These are phyloP conservation scores for Acrobasis repandana DNA, from an alignment of 2,888 invertebrate genomes.

Conservation along the genomic window DNA sequence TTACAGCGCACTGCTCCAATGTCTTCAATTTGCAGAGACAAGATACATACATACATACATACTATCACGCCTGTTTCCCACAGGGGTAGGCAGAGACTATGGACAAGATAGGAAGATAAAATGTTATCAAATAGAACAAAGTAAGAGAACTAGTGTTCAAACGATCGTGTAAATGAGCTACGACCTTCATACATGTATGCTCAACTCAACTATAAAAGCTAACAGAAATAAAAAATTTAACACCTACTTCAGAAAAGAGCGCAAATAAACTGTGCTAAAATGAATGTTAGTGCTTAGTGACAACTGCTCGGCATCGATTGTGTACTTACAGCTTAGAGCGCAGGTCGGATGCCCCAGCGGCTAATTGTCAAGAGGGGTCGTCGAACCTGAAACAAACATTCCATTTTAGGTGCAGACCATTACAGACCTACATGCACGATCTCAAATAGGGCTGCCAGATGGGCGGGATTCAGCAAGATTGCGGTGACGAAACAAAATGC, in stretches of 20 bases:
- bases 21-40: too few relatives aligned
- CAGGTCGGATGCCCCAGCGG: constrained; percentile 86
- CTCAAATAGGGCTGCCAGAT: too few relatives aligned
- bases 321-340: constrained; percentile 87
- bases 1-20: too few relatives aligned
- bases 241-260: background rate
- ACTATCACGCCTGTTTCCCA: too few relatives aligned
- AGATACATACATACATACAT: too few relatives aligned
- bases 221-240: background rate
- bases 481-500: too few relatives aligned
- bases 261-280: background rate
- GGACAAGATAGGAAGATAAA: too few relatives aligned
- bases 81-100: too few relatives aligned
- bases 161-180: background rate
- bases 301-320: constrained; percentile 58
- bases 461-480: too few relatives aligned
- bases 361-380: constrained; percentile 89
- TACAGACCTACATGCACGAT: too few relatives aligned
- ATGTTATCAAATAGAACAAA: too few relatives aligned
- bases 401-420: too few relatives aligned
- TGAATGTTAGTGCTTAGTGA: constrained; percentile 39
- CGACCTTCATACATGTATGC: background rate
- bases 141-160: background rate
- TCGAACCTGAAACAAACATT: constrained; percentile 68
- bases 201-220: background rate